Evolutionary conservation across 2,797 vertebrate genomes (phyloP).

Genomic region (Pyrocephalus nanus): DNA sequence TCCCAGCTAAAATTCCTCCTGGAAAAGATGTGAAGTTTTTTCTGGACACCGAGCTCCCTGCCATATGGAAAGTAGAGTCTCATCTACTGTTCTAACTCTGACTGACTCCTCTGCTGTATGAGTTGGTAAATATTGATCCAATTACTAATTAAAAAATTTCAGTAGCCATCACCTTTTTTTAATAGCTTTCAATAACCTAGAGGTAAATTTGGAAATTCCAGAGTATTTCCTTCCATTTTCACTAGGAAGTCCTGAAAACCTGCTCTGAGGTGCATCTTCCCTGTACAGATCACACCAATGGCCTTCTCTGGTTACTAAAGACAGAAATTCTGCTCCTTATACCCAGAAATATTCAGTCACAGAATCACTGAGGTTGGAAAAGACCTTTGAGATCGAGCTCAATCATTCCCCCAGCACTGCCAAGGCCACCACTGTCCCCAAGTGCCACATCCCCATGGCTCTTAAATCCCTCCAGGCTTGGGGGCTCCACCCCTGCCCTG

Average conservation of each 20-base stretch:
- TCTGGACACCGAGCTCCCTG: not conserved
- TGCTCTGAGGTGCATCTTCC: not conserved
- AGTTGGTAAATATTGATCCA: not conserved
- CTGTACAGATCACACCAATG: not conserved
- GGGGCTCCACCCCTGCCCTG: accelerated
- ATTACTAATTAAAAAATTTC: not conserved
- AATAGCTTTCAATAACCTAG: not conserved
- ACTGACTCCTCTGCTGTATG: not conserved
- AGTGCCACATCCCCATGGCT: accelerated
- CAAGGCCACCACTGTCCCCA: not conserved
- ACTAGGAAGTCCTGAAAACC: not conserved
- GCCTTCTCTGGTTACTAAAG: not conserved
- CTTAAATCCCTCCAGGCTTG: not conserved
- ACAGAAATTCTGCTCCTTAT: not conserved
- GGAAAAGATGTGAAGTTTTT: not conserved
- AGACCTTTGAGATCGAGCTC: not conserved
- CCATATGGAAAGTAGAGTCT: not conserved
- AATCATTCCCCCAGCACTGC: not conserved
- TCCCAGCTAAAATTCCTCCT: not conserved
- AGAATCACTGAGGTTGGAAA: not conserved
- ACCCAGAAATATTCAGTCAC: not conserved
- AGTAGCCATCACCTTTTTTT: not conserved
- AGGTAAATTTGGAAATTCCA: not conserved
- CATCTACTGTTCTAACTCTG: not conserved
- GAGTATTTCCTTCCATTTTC: not conserved